These are phyloP conservation scores for Zoanthus sociatus DNA, from an alignment of 92 coral and sea anemone species.

Conservation along the genomic window DNA sequence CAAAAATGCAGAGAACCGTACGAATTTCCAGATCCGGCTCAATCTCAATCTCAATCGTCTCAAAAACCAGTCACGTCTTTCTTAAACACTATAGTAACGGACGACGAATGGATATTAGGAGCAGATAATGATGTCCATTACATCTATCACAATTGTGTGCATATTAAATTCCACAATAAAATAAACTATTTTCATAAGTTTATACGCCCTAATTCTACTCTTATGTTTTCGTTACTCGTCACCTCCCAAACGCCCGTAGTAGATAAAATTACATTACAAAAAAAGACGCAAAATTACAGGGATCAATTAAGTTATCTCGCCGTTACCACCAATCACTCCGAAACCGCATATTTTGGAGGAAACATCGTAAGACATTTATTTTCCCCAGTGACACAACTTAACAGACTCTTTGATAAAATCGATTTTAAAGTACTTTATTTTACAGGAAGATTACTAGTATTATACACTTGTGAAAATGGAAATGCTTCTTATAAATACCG, in stretches of 20 bases:
- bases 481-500: conserved; percentile 1
- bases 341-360: not conserved
- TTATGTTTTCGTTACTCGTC: not conserved
- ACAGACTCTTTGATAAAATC: not conserved
- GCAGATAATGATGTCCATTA: not conserved
- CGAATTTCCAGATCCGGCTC: not conserved
- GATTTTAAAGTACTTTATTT: not conserved
- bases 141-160: not conserved
- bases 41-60: no score
- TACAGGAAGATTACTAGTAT: not conserved
- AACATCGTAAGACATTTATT: not conserved
- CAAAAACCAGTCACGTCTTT: not conserved
- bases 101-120: not conserved
- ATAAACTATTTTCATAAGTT: no score
- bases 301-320: not conserved
- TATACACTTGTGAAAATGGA: not conserved
- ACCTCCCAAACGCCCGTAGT: not conserved
- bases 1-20: not conserved
- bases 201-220: not conserved
- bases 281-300: not conserved
- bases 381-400: not conserved
- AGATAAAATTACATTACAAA: not conserved
- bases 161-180: not conserved
- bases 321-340: not conserved
- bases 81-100: not conserved